These are phyloP conservation scores for Gisinianus flammeolus DNA, from an alignment of 2,888 invertebrate genomes.

Conservation along the genomic window DNA sequence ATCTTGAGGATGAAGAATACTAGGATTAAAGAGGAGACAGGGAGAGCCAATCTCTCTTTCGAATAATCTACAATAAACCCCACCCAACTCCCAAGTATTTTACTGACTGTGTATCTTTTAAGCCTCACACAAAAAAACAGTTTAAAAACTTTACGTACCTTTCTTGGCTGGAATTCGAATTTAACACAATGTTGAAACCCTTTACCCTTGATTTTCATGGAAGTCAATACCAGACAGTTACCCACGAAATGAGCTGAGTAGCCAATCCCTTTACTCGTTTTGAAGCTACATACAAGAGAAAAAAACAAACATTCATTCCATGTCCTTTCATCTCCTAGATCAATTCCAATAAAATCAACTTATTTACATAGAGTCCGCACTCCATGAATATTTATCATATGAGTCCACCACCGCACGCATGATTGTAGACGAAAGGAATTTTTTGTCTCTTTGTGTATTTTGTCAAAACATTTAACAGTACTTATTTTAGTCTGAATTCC, in stretches of 20 bases:
- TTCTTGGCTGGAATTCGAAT: conserved; percentile 98
- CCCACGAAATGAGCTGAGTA: conserved; percentile 99
- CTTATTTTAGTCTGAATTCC: no score
- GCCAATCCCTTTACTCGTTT: conserved; percentile 97
- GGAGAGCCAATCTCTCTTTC: neutral
- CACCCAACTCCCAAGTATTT: neutral
- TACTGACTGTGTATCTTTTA: neutral
- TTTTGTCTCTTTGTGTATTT: no score
- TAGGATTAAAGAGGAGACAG: neutral
- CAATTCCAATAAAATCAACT: neutral
- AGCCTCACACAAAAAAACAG: neutral
- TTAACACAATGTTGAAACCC: conserved; percentile 99
- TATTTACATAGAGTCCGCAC: neutral
- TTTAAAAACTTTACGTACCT: conserved; percentile 66
- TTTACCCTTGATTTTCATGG: conserved; percentile 98
- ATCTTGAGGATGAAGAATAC: neutral
- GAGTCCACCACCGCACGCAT: no score
- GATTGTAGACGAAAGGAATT: neutral
- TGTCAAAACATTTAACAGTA: no score
- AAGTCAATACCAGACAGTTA: conserved; percentile 96
- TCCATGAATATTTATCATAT: neutral
- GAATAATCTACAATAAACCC: neutral
- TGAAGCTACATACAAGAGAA: conserved; percentile 74
- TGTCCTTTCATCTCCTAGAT: neutral
- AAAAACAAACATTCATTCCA: neutral